A percentile compares a stretch with the other conserved stretches of the same genome.
Evolutionary conservation across 2,797 vertebrate species (phyloP).

Genomic region (Ctenopoma kingsleyae): DNA sequence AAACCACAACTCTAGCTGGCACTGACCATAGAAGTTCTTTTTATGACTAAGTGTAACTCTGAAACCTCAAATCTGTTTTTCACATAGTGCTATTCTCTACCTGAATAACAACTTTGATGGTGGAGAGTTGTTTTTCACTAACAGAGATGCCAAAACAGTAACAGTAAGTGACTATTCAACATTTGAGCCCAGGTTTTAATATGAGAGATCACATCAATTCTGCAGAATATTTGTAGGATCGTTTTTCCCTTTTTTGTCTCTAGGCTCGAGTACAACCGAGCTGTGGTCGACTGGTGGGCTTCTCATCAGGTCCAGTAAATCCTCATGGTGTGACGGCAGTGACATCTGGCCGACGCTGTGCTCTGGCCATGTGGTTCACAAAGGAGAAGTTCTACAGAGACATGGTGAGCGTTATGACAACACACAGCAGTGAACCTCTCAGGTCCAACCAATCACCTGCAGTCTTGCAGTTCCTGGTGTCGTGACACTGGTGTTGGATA

Average conservation of each 20-base stretch:
- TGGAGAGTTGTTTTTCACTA: constrained; percentile 94
- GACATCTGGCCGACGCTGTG: constrained; percentile 89
- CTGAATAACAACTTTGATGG: constrained; percentile 96
- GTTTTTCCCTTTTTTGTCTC: not conserved
- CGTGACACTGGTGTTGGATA: constrained; percentile 36
- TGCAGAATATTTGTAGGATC: not conserved
- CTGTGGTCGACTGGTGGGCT: constrained; percentile 94
- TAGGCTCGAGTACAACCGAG: constrained; percentile 91
- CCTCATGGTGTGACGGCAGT: constrained; percentile 94
- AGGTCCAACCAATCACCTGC: constrained; percentile 2
- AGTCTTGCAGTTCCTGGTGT: constrained; percentile 26
- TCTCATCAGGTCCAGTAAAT: constrained; percentile 94
- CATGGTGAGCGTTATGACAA: constrained; percentile 85
- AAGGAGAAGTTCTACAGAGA: constrained; percentile 91
- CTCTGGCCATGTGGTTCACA: constrained; percentile 94
- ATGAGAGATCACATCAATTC: not conserved
- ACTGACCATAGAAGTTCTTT: not conserved
- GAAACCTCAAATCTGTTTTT: constrained; percentile 6
- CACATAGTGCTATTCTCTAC: constrained; percentile 92
- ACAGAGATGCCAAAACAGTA: constrained; percentile 90
- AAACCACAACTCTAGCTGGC: no score
- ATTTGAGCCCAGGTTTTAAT: not conserved
- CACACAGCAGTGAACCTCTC: constrained; percentile 15
- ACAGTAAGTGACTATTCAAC: constrained; percentile 83
- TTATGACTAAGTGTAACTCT: not conserved